Evolutionary conservation across 2,888 invertebrate genomes (phyloP), one percentile per base, ranked within the genome.

Genomic region (Rhabditophanes sp.): DNA sequence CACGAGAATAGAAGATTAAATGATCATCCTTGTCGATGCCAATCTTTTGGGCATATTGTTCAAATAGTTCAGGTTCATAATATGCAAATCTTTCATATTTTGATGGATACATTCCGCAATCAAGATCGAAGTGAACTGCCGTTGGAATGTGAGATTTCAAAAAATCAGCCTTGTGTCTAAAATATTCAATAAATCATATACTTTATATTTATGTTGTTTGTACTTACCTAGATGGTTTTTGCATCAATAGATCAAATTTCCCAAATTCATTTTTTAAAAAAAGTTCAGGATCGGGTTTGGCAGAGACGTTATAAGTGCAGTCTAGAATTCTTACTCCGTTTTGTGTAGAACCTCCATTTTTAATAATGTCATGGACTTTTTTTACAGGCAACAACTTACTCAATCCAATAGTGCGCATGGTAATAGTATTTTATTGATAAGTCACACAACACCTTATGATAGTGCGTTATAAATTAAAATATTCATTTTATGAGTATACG

Each of bases 71-170:
- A 11, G 50, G 45, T 4, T 47, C 42, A 31, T 59, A 59, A 3
- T 56, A 36, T 12, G 55, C 42, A 7, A 42, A 48, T 19, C 46
- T 41, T 16, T 53, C 48, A 37, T 47, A 53, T 42, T 49, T 32
- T 20, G 48, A 46, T 5, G 56, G 56, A 27, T 40, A 59, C 11
- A 47, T 55, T 9, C 48, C 58, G n/a, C 46, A 36, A 30, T 57
- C 48, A n/a, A 46, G 30, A 21, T 47, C 41, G 37, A 57, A 56
- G 30, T 44, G 44, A 7, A 46, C 46, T 2, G 58, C 48, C 21
- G 42, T 43, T 3, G 56, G 50, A 14, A 58, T 53, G 32, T 53
- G 50, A 25, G 50, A 48, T 3, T 11, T n/a, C 3, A 29, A 21
- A 21, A 21, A 29, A 3, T 21, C 20, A 20, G 19, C n/a, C 29